These are phyloP conservation scores for Meles meles DNA, from an alignment of 2,113 vertebrate species.

Conservation along the genomic window DNA sequence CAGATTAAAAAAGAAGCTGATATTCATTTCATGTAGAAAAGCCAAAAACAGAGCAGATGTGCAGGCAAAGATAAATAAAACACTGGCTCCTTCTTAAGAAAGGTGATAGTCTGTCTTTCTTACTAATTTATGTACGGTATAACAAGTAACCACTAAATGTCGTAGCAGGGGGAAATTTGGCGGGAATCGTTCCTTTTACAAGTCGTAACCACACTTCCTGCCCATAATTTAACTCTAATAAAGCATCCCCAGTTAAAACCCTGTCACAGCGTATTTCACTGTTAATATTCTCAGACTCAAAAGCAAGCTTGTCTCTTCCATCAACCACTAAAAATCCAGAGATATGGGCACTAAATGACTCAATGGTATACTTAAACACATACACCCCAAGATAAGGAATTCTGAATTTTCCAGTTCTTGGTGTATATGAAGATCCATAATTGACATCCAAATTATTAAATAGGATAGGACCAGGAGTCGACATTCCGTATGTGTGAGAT, in stretches of 20 bases:
- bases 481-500: conserved; percentile 86
- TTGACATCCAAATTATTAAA: conserved; percentile 88
- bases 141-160: conserved; percentile 87
- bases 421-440: conserved; percentile 84
- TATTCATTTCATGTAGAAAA: conserved; percentile 34
- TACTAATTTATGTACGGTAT: conserved; percentile 82
- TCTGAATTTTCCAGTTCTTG: conserved; percentile 84
- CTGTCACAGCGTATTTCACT: conserved; percentile 74
- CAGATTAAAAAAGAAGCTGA: neutral
- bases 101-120: neutral
- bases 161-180: conserved; percentile 84
- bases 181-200: conserved; percentile 82
- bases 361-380: conserved; percentile 86
- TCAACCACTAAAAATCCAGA: conserved; percentile 87
- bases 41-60: neutral
- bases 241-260: conserved; percentile 85
- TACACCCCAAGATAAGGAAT: conserved; percentile 87
- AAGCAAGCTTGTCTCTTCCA: conserved; percentile 84
- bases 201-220: conserved; percentile 87
- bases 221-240: conserved; percentile 87
- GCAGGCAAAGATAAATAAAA: conserved; percentile 38
- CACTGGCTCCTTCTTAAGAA: neutral
- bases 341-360: conserved; percentile 81
- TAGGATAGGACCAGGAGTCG: conserved; percentile 82
- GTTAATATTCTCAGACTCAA: conserved; percentile 82